These are phyloP conservation scores for Tympanoctomys barrerae DNA, from an alignment of 2,797 vertebrate genomes.

Conservation along the genomic window DNA sequence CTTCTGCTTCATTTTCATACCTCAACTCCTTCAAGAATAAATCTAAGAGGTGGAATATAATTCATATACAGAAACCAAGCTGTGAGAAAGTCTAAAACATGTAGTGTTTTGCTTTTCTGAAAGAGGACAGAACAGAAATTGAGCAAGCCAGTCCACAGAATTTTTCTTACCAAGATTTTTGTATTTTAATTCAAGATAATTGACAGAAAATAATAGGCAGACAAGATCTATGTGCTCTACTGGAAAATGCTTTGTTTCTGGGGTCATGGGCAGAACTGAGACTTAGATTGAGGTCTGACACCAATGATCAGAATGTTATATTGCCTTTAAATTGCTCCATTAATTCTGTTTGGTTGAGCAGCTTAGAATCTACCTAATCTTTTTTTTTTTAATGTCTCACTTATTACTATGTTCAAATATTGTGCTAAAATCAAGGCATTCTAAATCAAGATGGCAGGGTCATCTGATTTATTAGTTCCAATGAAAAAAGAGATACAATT, in stretches of 20 bases:
- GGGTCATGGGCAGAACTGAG: not conserved
- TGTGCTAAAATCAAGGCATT: not conserved
- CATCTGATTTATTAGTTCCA: slow-evolving; percentile 22
- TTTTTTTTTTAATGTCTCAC: not conserved
- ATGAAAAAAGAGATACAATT: not conserved
- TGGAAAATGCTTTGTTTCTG: not conserved
- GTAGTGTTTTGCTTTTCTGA: not conserved
- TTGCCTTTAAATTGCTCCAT: slow-evolving; percentile 26
- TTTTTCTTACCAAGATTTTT: not conserved
- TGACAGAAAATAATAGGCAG: not conserved
- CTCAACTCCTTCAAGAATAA: not conserved
- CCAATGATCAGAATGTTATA: not conserved
- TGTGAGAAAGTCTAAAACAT: slow-evolving; percentile 16
- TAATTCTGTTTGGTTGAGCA: slow-evolving; percentile 51
- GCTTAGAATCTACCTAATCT: not conserved
- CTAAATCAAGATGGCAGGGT: not conserved
- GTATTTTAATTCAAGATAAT: slow-evolving; percentile 41
- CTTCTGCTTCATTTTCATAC: slow-evolving; percentile 22
- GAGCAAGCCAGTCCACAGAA: not conserved
- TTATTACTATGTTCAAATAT: not conserved
- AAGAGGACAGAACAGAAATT: not conserved
- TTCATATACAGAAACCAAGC: not conserved
- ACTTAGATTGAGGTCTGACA: slow-evolving; percentile 9
- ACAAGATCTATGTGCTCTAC: not conserved
- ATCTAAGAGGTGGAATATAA: not conserved